These are phyloP conservation scores for Echeneis naucrates DNA, from an alignment of 2,797 vertebrate genomes.

Conservation along the genomic window DNA sequence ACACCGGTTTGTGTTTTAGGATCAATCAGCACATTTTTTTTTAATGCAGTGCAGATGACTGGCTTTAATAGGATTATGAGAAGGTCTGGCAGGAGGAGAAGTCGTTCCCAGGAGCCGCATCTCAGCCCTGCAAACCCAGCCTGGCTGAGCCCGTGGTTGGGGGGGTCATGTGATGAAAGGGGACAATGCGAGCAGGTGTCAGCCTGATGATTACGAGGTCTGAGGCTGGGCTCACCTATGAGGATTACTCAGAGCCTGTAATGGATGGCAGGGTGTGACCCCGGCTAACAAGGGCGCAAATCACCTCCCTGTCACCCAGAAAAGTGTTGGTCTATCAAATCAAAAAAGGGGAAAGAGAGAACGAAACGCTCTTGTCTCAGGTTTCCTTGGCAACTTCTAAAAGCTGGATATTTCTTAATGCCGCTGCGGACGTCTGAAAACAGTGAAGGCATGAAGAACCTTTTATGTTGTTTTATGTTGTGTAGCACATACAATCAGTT, in stretches of 20 bases:
- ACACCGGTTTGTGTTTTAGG: constrained; percentile 44
- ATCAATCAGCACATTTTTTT: constrained; percentile 66
- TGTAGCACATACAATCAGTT: constrained; percentile 5
- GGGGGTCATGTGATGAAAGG: constrained; percentile 68
- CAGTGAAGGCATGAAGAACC: constrained; percentile 14
- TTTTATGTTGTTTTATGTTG: background rate
- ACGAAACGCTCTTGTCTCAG: constrained; percentile 7
- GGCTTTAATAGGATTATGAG: constrained; percentile 80
- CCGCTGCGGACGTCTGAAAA: constrained; percentile 5
- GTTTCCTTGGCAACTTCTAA: constrained; percentile 74
- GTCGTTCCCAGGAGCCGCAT: constrained; percentile 28
- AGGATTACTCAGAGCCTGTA: constrained; percentile 68
- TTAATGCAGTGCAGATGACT: constrained; percentile 68
- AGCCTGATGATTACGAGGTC: constrained; percentile 56
- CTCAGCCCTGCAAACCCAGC: constrained; percentile 29
- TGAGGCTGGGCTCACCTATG: constrained; percentile 53
- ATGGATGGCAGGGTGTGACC: constrained; percentile 57
- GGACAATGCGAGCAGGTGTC: constrained; percentile 69
- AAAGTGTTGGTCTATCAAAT: constrained; percentile 41
- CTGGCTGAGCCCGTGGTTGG: constrained; percentile 13
- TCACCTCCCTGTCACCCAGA: constrained; percentile 30
- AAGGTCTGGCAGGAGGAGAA: constrained; percentile 40
- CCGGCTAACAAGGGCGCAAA: constrained; percentile 45
- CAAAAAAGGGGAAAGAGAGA: background rate
- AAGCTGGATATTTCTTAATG: constrained; percentile 28